A percentile compares a stretch with the other conserved stretches of the same genome.
phyloP scores from a whole-genome alignment of 2,888 invertebrate genomes.

The Lochmaea capreae region DNA sequence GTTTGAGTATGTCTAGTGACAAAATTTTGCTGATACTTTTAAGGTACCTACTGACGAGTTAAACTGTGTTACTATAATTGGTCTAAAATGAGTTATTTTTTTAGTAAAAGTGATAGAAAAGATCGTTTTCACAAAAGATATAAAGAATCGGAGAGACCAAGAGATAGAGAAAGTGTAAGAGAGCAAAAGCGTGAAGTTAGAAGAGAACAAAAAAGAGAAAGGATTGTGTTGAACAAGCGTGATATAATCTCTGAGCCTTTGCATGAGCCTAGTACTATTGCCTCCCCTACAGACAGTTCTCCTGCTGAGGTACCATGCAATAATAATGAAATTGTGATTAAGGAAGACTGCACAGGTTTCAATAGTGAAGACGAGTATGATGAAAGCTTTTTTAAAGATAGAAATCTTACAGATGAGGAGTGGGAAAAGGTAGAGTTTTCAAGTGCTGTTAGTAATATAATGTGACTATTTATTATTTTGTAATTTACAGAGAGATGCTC shows the following conservation, averaged over 20 bases:
- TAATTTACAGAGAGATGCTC: slow-evolving; percentile 58
- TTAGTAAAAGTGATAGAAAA: slow-evolving; percentile 58
- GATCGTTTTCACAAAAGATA: slow-evolving; percentile 61
- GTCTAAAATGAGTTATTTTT: neutral
- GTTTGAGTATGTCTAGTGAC: neutral
- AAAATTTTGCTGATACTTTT: neutral
- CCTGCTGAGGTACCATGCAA: slow-evolving; percentile 56
- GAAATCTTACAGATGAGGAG: slow-evolving; percentile 62
- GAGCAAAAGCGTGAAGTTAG: slow-evolving; percentile 60
- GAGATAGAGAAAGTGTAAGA: slow-evolving; percentile 59
- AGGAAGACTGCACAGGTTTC: slow-evolving; percentile 64
- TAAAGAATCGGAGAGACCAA: slow-evolving; percentile 59
- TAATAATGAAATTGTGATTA: slow-evolving; percentile 55
- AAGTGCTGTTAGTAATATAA: slow-evolving; percentile 7
- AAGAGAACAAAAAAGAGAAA: slow-evolving; percentile 57
- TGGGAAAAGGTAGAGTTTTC: slow-evolving; percentile 59
- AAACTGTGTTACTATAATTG: neutral
- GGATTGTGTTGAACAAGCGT: slow-evolving; percentile 56
- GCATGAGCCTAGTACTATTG: slow-evolving; percentile 52
- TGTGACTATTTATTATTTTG: neutral
- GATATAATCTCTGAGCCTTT: slow-evolving; percentile 57
- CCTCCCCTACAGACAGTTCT: slow-evolving; percentile 51
- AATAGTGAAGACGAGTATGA: slow-evolving; percentile 66
- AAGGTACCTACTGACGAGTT: too few relatives aligned
- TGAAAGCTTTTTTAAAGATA: slow-evolving; percentile 53